phyloP scores from a whole-genome alignment of 2,797 vertebrate genomes.

The Dendrocincla tyrannina region DNA sequence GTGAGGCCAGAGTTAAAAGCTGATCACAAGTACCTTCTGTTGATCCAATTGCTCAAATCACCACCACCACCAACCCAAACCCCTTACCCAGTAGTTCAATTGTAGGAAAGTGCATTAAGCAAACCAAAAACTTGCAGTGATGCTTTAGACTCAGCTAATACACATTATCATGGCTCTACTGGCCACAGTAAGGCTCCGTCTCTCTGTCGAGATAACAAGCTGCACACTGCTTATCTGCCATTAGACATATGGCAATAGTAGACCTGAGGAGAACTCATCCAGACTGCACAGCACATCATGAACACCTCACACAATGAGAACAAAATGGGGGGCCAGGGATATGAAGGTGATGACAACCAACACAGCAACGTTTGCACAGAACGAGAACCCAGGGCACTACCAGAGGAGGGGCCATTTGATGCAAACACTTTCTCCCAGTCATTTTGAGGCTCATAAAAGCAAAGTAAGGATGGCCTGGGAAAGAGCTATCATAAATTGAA shows the following conservation, averaged over 20 bases:
- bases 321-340: background rate
- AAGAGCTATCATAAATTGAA: background rate
- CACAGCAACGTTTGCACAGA: fast-evolving
- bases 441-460: background rate
- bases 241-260: background rate
- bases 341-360: background rate
- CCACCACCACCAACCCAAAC: background rate
- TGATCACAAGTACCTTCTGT: background rate
- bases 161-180: background rate
- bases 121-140: background rate
- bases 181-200: fast-evolving
- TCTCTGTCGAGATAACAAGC: background rate
- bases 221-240: background rate
- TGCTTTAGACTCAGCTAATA: background rate
- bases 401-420: fast-evolving
- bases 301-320: background rate
- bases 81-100: background rate
- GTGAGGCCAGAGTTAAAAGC: background rate
- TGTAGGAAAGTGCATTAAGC: background rate
- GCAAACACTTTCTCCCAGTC: background rate
- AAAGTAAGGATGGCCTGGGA: background rate
- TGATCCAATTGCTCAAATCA: background rate
- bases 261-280: background rate
- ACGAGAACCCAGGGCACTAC: background rate
- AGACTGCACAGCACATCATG: background rate